Evolutionary conservation across 2,797 vertebrate genomes (phyloP).

Genomic region (Crenichthys baileyi): DNA sequence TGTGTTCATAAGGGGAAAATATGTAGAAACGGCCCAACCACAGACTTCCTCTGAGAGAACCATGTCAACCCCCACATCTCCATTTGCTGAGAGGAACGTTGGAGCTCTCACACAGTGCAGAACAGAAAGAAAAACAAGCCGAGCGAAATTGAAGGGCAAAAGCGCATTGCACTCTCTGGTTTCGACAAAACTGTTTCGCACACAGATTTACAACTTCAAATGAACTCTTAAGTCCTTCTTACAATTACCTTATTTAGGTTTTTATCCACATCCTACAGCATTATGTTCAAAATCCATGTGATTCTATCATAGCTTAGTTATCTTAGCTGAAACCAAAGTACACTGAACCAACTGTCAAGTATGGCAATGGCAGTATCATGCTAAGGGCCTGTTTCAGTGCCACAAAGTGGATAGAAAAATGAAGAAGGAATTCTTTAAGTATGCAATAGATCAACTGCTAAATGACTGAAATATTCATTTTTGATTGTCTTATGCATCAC

Average conservation of each 20-base stretch:
- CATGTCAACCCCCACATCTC: conserved; percentile 79
- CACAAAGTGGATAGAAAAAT: neutral
- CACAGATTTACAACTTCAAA: neutral
- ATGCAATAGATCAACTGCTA: neutral
- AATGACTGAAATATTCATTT: neutral
- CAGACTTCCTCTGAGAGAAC: conserved; percentile 89
- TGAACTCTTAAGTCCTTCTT: neutral
- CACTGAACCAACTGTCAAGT: neutral
- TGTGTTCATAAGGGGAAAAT: conserved; percentile 71
- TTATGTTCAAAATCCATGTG: neutral
- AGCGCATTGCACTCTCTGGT: neutral
- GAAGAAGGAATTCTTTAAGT: neutral
- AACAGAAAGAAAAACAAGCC: conserved; percentile 48
- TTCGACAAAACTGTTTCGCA: neutral
- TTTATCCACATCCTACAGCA: neutral
- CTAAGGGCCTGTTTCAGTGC: neutral
- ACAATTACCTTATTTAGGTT: neutral
- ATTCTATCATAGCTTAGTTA: neutral
- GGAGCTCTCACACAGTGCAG: conserved; percentile 28
- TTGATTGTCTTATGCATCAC: neutral
- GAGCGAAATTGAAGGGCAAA: conserved; percentile 38
- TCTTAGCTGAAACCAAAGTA: neutral
- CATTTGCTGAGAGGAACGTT: conserved; percentile 57
- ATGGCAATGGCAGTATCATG: neutral
- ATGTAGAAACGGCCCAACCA: conserved; percentile 90